These are phyloP conservation scores for Petrosia ficiformis DNA, from an alignment of 37 sponge, comb jelly and placozoan species.

Conservation along the genomic window DNA sequence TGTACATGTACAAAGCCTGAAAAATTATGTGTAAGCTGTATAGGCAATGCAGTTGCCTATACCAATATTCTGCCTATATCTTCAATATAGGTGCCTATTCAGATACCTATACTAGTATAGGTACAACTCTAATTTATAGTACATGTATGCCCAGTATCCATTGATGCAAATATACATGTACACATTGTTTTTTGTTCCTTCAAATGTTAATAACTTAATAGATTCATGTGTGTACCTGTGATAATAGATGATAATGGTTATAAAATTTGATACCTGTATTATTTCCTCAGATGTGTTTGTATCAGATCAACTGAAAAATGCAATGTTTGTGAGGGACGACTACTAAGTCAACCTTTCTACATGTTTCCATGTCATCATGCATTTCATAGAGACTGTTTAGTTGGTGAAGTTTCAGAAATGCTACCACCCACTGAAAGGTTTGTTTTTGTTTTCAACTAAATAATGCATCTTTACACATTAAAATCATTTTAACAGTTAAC, in stretches of 20 bases:
- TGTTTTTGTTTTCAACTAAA: background rate
- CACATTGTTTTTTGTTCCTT: conserved; percentile 2
- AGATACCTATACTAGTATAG: too few relatives aligned
- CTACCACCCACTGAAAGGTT: background rate
- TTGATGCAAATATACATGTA: background rate
- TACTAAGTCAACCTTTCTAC: conserved; percentile 86
- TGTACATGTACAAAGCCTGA: background rate
- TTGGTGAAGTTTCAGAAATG: conserved; percentile 24
- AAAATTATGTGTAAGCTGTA: too few relatives aligned
- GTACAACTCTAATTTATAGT: too few relatives aligned
- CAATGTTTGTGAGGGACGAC: conserved; percentile 69
- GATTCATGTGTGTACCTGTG: background rate
- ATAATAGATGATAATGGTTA: background rate
- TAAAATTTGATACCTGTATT: background rate
- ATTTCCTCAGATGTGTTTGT: conserved; percentile 57
- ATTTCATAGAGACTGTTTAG: conserved; percentile 91
- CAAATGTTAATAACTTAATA: background rate
- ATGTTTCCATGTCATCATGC: conserved; percentile 95
- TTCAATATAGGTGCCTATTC: too few relatives aligned
- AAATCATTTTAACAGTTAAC: background rate
- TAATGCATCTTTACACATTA: too few relatives aligned
- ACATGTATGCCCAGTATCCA: background rate
- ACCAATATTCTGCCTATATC: too few relatives aligned
- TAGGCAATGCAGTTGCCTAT: too few relatives aligned
- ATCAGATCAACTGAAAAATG: conserved; percentile 68